Conservation (phyloP, 1,140 invertebrate species). For the Epicauta chinensis region DNA sequence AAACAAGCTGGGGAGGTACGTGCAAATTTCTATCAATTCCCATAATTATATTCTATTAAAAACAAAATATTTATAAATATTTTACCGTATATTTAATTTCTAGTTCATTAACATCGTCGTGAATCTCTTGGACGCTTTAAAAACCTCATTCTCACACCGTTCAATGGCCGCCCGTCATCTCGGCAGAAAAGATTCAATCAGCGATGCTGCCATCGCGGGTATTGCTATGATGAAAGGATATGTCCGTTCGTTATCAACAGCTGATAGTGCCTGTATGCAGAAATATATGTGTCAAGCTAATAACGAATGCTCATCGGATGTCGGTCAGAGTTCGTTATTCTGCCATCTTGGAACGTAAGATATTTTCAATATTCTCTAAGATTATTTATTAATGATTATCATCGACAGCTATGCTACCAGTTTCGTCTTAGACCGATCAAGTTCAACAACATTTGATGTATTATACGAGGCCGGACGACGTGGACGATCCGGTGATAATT, state of each 20-base stretch:
- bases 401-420: slow-evolving; percentile 85
- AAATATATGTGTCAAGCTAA: slow-evolving; percentile 84
- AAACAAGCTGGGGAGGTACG: slow-evolving; percentile 90
- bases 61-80: too few species aligned
- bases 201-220: slow-evolving; percentile 77
- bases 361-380: too few species aligned
- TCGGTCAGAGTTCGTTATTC: slow-evolving; percentile 77
- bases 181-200: slow-evolving; percentile 76
- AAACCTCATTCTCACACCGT: slow-evolving; percentile 85
- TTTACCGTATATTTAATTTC: slow-evolving; percentile 12
- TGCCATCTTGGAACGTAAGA: slow-evolving; percentile 91
- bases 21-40: slow-evolving; percentile 1
- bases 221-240: slow-evolving; percentile 85
- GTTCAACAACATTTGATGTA: slow-evolving; percentile 65
- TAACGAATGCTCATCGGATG: slow-evolving; percentile 75
- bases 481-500: slow-evolving; percentile 77
- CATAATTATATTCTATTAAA: too few species aligned
- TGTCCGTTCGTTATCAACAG: slow-evolving; percentile 72
- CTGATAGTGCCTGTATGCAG: slow-evolving; percentile 71
- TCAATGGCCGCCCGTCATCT: slow-evolving; percentile 73
- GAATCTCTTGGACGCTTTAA: slow-evolving; percentile 80
- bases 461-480: slow-evolving; percentile 77
- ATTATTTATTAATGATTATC: too few species aligned
- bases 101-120: slow-evolving; percentile 89
- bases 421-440: slow-evolving; percentile 68